These are phyloP conservation scores for Pao palembangensis DNA, from an alignment of 2,113 vertebrate species.

Conservation along the genomic window DNA sequence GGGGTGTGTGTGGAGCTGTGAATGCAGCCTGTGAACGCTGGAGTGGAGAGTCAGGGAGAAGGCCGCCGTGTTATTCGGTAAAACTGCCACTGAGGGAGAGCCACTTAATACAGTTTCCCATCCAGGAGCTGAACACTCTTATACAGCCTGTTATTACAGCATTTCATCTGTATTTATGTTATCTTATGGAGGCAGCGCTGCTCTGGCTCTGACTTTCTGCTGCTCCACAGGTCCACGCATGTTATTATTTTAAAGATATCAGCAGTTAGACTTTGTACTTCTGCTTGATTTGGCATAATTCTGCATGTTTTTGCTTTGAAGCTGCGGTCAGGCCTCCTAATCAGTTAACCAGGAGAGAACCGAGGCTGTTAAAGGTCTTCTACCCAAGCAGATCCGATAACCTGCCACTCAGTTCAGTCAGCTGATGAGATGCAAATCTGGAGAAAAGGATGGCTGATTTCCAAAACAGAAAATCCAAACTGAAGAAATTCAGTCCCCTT, in stretches of 20 bases:
- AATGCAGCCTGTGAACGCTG: conserved; percentile 49
- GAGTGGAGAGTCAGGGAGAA: conserved; percentile 32
- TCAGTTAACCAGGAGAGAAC: too few relatives aligned
- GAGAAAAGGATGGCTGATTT: too few relatives aligned
- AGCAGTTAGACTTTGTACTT: background rate
- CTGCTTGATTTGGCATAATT: background rate
- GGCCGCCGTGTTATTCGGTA: conserved; percentile 34
- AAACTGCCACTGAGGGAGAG: conserved; percentile 30
- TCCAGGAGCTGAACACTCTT: conserved; percentile 27
- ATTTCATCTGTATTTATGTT: conserved; percentile 12
- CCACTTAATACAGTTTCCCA: conserved; percentile 35
- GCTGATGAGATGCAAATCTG: too few relatives aligned
- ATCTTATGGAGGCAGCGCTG: background rate
- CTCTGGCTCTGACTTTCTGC: background rate
- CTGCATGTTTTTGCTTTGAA: background rate
- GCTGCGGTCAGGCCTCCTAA: too few relatives aligned
- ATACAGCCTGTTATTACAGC: conserved; percentile 27
- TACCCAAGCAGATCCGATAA: too few relatives aligned
- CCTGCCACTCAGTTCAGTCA: too few relatives aligned
- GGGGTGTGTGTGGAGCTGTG: conserved; percentile 36
- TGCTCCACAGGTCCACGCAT: background rate
- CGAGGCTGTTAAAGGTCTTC: too few relatives aligned
- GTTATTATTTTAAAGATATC: conserved; percentile 4
- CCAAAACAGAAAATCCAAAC: too few relatives aligned
- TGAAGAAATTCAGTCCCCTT: too few relatives aligned